Evolutionary conservation across 2,797 vertebrate species (phyloP).

Genomic region (Crocodylus rhombifer): DNA sequence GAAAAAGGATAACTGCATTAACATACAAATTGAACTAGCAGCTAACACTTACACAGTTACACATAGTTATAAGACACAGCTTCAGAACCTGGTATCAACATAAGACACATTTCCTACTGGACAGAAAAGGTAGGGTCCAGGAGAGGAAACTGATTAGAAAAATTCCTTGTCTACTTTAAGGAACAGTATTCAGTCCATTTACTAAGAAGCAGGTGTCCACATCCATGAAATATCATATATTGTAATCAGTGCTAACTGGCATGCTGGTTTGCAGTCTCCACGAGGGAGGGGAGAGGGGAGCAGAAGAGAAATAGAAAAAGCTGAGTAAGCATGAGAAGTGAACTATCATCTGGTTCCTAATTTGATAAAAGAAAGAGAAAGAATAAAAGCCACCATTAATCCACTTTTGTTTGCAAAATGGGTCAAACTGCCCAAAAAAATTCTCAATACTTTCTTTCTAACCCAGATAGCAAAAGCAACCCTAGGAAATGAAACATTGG

Average conservation of each 20-base stretch:
- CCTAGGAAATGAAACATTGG: slow-evolving; percentile 14
- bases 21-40: neutral
- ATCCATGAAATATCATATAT: neutral
- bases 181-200: neutral
- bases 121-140: neutral
- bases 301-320: neutral
- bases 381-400: neutral
- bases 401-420: too few relatives aligned
- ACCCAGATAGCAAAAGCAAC: slow-evolving; percentile 4
- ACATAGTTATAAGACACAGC: neutral
- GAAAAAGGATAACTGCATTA: neutral
- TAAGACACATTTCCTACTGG: neutral
- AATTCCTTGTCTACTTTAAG: neutral
- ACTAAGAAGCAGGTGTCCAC: neutral
- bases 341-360: neutral
- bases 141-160: neutral
- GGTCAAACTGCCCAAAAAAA: too few relatives aligned
- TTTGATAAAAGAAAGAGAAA: neutral
- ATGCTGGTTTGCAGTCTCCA: neutral
- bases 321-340: neutral
- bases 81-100: neutral
- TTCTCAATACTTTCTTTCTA: neutral
- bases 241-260: neutral
- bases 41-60: neutral
- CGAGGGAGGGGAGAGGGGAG: too few relatives aligned